Evolutionary conservation across 2,113 vertebrate species (phyloP), one percentile per base, ranked within the genome.

Genomic region (Campylorhamphus procurvoides): DNA sequence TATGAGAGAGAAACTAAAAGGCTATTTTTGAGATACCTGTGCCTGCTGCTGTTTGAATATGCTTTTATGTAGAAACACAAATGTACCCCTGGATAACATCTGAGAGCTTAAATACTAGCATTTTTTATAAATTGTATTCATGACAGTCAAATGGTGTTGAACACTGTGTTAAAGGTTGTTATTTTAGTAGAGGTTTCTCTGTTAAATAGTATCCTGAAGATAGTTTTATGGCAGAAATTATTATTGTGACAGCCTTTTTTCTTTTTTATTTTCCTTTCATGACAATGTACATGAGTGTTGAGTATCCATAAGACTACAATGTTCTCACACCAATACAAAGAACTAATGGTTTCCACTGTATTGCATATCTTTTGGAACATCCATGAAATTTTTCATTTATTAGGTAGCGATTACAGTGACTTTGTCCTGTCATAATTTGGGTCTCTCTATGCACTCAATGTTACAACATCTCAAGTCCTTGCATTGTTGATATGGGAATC

Each of bases 1-100:
- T 95, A 4, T 33, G 73, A 98, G 85, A 96, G 25, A 53, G 42
- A 67, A 80, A 42, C 8, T 46, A 75, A 96, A 91, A 75, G 46
- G 37, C 64, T 64, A 10, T n/a, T 94, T 94, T 93, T n/a, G 25
- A 89, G 52, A 3, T 59, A 77, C 56, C 58, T 84, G 27, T 85
- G 42, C 39, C 37, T 84, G 52, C 68, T 84, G 31, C 74, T 85
- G 5, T 35, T 66, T 62, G 52, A 18, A 22, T 85, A 55, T 35
- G 28, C 10, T 47, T 35, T 86, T 86, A 29, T 25, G 40, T 59
- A 82, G 56, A 66, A 72, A 24, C 31, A 50, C 12, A 85, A 71
- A 73, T 33, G 9, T 62, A 22, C 62, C 28, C 77, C 68, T 79
- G 42, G 23, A 49, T 81, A 59, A 87, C 56, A 39, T 5, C 47